These are phyloP conservation scores for Microplitis deprimator DNA, from an alignment of 2,888 invertebrate species.

Conservation along the genomic window DNA sequence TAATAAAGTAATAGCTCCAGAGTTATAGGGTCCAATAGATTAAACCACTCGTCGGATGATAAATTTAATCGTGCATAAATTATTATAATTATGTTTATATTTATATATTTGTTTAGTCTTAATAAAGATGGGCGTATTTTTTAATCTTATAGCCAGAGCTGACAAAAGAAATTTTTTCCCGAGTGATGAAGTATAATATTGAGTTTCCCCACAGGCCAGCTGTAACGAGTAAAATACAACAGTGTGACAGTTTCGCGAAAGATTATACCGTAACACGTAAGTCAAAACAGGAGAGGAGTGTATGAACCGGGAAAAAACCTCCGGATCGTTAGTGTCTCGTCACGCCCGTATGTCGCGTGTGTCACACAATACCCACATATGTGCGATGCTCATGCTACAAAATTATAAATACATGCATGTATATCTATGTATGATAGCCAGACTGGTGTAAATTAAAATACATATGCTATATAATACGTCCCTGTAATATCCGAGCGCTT, in stretches of 20 bases:
- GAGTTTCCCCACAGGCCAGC: constrained; percentile 10
- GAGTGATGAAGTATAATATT: constrained; percentile 8
- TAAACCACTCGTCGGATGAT: not conserved
- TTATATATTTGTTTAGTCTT: not conserved
- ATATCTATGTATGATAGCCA: not conserved
- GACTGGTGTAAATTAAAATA: not conserved
- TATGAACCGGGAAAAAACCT: constrained; percentile 5
- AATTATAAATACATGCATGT: constrained; percentile 7
- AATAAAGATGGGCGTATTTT: no score
- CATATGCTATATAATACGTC: no score
- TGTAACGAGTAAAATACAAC: not conserved
- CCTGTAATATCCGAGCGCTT: no score
- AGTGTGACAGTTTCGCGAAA: constrained; percentile 26
- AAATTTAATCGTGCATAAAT: not conserved
- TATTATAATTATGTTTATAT: not conserved
- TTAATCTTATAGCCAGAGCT: no score
- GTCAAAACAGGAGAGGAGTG: constrained; percentile 31
- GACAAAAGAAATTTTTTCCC: no score
- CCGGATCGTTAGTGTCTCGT: constrained; percentile 49
- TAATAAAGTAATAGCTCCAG: not conserved
- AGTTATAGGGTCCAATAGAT: not conserved
- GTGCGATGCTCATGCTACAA: constrained; percentile 5
- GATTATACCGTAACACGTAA: constrained; percentile 23
- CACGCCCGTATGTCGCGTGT: constrained; percentile 67
- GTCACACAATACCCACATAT: constrained; percentile 52